Percentiles rank a stretch among this genome's conserved stretches.
phyloP scores from a whole-genome alignment of 1,140 invertebrate species.

The Odontomachus brunneus region DNA sequence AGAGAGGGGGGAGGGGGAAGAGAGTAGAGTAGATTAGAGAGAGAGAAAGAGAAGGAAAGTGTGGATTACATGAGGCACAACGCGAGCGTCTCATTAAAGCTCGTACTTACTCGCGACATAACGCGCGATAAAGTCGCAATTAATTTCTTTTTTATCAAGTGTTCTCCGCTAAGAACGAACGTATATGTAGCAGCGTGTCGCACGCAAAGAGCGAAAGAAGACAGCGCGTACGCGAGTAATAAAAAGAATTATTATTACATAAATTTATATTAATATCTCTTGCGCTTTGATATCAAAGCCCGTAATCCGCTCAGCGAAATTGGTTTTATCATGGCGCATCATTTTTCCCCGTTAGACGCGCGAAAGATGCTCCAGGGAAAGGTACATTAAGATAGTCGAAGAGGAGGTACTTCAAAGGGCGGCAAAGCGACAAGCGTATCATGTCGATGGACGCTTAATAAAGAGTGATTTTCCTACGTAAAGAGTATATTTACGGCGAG shows the following conservation, averaged over 20 bases:
- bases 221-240: background rate
- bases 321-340: constrained; percentile 10
- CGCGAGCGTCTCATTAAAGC: constrained; percentile 8
- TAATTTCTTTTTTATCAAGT: constrained; percentile 1
- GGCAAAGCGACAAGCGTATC: constrained; percentile 45
- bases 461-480: constrained; percentile 45
- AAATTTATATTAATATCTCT: constrained; percentile 44
- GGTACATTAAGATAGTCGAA: constrained; percentile 47
- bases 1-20: background rate
- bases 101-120: background rate
- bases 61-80: constrained; percentile 1
- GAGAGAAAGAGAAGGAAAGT: background rate
- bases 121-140: background rate
- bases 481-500: constrained; percentile 7
- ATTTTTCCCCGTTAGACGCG: constrained; percentile 33
- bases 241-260: background rate
- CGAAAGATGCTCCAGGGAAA: constrained; percentile 27
- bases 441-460: constrained; percentile 35
- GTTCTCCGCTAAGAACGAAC: background rate
- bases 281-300: constrained; percentile 19
- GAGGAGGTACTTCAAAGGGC: constrained; percentile 27
- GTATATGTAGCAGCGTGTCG: background rate
- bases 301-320: constrained; percentile 29
- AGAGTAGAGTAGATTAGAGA: background rate
- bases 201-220: background rate